phyloP scores from a whole-genome alignment of 2,113 vertebrate species.

The Fukomys damarensis region DNA sequence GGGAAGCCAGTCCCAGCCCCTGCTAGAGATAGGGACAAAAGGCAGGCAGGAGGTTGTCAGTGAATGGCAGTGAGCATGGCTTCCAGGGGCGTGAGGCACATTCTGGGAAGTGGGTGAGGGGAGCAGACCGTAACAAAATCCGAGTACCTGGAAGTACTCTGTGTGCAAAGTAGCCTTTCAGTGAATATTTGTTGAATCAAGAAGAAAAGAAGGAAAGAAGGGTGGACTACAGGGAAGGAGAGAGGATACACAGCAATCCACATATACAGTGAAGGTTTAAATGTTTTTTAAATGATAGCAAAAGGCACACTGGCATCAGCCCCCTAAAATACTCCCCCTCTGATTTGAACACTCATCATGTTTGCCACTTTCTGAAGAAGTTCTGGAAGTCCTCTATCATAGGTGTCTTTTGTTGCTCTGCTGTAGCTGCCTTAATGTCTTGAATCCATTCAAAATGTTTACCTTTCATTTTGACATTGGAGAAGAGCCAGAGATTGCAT shows the following conservation, averaged over 20 bases:
- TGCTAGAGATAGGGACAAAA: not conserved
- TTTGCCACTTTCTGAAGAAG: not conserved
- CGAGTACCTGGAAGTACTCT: not conserved
- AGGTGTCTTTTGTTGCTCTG: not conserved
- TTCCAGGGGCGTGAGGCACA: not conserved
- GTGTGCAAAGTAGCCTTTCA: not conserved
- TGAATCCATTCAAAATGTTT: not conserved
- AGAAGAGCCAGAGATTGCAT: not conserved
- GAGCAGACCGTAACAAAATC: not conserved
- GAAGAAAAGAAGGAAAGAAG: not conserved
- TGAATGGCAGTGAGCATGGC: not conserved
- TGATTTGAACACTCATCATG: not conserved
- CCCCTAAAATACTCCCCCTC: not conserved
- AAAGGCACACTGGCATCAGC: not conserved
- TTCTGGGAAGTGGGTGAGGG: fast-evolving
- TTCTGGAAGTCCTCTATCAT: not conserved
- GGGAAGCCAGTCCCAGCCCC: constrained; percentile 67
- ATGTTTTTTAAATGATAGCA: not conserved
- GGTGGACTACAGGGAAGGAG: not conserved
- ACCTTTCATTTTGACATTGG: not conserved
- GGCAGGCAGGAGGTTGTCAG: not conserved
- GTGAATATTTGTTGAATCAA: not conserved
- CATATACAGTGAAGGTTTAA: not conserved
- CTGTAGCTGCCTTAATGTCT: not conserved
- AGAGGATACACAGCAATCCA: not conserved